Evolutionary conservation across 2,113 vertebrate species (phyloP).

Genomic region (Collichthys lucidus): DNA sequence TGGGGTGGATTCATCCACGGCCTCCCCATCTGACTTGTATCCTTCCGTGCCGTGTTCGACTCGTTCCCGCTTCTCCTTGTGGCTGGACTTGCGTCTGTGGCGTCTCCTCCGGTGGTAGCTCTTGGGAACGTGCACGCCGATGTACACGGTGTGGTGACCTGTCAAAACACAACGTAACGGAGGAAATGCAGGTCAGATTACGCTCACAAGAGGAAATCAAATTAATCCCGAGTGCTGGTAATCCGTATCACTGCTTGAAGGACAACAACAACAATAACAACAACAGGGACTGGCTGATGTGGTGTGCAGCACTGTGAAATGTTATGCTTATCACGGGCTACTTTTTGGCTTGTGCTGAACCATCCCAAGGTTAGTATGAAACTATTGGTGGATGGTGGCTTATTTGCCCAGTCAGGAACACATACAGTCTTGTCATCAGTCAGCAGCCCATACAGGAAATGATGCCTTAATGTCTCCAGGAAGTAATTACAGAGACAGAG

Average conservation of each 20-base stretch:
- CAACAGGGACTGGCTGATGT: background rate
- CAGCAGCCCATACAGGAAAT: conserved; percentile 68
- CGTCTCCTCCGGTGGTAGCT: conserved; percentile 93
- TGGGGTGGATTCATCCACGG: conserved; percentile 84
- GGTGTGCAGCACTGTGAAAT: background rate
- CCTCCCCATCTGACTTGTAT: conserved; percentile 91
- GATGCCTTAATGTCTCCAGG: conserved; percentile 59
- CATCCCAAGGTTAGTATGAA: too few species aligned
- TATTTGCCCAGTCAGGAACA: conserved; percentile 31
- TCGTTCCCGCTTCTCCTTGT: conserved; percentile 92
- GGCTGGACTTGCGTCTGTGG: conserved; percentile 89
- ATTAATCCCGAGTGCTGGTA: conserved; percentile 31
- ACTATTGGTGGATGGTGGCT: background rate
- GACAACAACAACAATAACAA: too few species aligned
- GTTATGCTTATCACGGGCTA: conserved; percentile 5
- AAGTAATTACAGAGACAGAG: conserved; percentile 61
- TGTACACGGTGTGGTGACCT: conserved; percentile 98
- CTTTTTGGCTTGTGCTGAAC: too few species aligned
- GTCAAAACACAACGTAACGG: conserved; percentile 17
- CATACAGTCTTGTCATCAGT: conserved; percentile 13
- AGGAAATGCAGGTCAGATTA: conserved; percentile 38
- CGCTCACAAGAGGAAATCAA: conserved; percentile 31
- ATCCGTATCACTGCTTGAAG: conserved; percentile 8
- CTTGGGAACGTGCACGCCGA: conserved; percentile 97
- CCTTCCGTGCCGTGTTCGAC: conserved; percentile 87